Base-by-base conservation (phyloP, 2,888 invertebrate genomes). In the Agrypnus murinus region DNA sequence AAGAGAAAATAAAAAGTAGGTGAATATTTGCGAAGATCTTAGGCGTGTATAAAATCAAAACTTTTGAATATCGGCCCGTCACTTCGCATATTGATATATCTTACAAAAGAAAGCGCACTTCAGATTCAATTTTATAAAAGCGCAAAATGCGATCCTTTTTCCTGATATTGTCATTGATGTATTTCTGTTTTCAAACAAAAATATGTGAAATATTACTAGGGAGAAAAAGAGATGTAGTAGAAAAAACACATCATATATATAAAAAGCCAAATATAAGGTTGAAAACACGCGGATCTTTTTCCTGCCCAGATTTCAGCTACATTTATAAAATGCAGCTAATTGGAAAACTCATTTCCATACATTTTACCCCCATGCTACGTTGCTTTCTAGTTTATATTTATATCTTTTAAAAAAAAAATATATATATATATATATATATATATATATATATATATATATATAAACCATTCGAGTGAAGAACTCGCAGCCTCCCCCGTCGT, bases 41-140 rank as follows among this genome's bases (percentile, higher is more conserved):
- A 48, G 17, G 38, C 67, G 57, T 67, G 69, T 73, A 75, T 70
- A 74, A 75, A 77, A 76, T 75, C 74, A 72, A 69, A 77, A 78
- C 72, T 77, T 77, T 69, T 65, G 65, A 77, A 72, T 75, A 74
- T 69, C 65, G 69, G 65, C 75, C 73, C 75, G 77, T 76, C 77
- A 77, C 77, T 76, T 77, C 77, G 72, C 75, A 73, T 78, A 77
- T 76, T 76, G 78, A 77, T 77, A 79, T 76, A 77, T 76, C 74
- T 76, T 75, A 74, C 74, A 77, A 76, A 74, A 72, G 70, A 75
- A 73, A 74, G 76, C 73, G 75, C 72, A 75, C 75, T 75, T 74
- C 74, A 72, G 74, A 79, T 77, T 77, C 76, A 78, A 78, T 78
- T 77, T 76, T 75, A 75, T 69, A 71, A 71, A 71, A 71, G 69